Evolutionary conservation across 2,888 invertebrate genomes (phyloP).

Genomic region (Odontocolon sp.): DNA sequence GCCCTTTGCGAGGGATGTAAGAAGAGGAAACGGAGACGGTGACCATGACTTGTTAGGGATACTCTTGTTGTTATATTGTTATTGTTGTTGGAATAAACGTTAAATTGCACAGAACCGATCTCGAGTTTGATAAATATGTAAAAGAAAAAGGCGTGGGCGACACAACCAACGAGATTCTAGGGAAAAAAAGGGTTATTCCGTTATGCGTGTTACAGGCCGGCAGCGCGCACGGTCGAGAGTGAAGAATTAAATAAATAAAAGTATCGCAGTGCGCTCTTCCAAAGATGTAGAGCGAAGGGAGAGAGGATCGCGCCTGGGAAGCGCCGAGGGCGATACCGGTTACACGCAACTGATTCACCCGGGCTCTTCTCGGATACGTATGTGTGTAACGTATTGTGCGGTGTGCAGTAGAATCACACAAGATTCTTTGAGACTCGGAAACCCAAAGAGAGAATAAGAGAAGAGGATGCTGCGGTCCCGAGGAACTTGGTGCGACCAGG

Average conservation of each 20-base stretch:
- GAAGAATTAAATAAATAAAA: slow-evolving; percentile 66
- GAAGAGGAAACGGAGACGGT: no score
- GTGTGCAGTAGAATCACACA: neutral
- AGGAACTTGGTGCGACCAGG: no score
- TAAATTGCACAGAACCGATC: no score
- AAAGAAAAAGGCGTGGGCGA: slow-evolving; percentile 7
- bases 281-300: neutral
- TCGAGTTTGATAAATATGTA: neutral
- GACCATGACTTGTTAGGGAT: no score
- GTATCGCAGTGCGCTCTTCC: slow-evolving; percentile 57
- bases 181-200: slow-evolving; percentile 52
- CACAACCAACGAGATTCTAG: slow-evolving; percentile 22
- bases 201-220: slow-evolving; percentile 61
- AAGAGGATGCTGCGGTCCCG: no score
- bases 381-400: slow-evolving; percentile 36
- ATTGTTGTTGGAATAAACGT: no score
- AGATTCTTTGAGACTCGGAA: no score
- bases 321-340: slow-evolving; percentile 67
- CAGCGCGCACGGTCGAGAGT: slow-evolving; percentile 58
- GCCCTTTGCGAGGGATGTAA: no score
- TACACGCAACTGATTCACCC: slow-evolving; percentile 64
- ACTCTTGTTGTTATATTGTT: no score
- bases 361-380: slow-evolving; percentile 39
- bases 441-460: no score
- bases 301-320: slow-evolving; percentile 60